Evolutionary conservation across 2,888 invertebrate genomes (phyloP).

Genomic region (Cephus pulcher): DNA sequence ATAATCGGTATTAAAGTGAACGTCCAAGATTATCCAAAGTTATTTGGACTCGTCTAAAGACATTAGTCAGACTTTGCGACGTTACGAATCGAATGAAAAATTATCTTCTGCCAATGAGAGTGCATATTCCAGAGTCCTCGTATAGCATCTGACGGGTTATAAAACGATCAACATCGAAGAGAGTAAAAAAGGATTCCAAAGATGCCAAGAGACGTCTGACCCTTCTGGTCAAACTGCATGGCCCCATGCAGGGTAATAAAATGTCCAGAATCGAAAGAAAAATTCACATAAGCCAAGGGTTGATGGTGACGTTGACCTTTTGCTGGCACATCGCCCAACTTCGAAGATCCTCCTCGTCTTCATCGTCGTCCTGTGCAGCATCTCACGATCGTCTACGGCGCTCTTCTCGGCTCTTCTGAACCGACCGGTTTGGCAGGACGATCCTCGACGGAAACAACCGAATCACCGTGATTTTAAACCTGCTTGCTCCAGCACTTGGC

Average conservation of each 20-base stretch:
- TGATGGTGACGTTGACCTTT: constrained; percentile 45
- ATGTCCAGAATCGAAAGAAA: not conserved
- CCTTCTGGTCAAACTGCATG: not conserved
- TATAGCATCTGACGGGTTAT: not conserved
- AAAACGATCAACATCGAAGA: not conserved
- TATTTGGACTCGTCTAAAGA: not conserved
- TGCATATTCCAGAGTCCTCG: constrained; percentile 5
- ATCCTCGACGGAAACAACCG: constrained; percentile 37
- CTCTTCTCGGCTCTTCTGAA: not conserved
- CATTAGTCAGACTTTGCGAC: not conserved
- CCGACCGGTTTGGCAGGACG: not conserved
- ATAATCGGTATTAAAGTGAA: no score
- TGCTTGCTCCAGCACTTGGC: constrained; percentile 21
- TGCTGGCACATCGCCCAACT: constrained; percentile 37
- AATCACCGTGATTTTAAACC: constrained; percentile 45
- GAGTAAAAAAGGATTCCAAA: not conserved
- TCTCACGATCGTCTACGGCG: not conserved
- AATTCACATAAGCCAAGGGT: constrained; percentile 1
- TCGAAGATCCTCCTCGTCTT: constrained; percentile 37
- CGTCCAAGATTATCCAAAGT: no score
- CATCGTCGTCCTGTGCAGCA: not conserved
- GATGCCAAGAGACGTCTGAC: not conserved
- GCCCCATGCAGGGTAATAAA: not conserved
- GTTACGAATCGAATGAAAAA: not conserved
- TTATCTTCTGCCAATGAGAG: constrained; percentile 27